phyloP scores from a whole-genome alignment of 2,888 invertebrate genomes.

The Platycnemis pennipes region DNA sequence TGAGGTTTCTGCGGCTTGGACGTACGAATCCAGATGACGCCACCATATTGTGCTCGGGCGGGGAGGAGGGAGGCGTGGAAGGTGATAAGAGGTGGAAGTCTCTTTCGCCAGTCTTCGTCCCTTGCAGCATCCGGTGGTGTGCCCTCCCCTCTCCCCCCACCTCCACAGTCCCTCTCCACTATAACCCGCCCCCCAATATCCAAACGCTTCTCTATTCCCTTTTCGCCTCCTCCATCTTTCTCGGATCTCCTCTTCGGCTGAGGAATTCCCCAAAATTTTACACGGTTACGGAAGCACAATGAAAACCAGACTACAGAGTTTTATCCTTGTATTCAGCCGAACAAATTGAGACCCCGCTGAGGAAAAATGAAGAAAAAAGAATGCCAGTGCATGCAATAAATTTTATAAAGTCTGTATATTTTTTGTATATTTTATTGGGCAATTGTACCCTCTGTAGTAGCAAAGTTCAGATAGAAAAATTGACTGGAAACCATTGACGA shows the following conservation, averaged over 20 bases:
- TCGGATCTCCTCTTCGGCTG: neutral
- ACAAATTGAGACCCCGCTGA: neutral
- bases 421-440: too few species aligned
- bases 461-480: too few species aligned
- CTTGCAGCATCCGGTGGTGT: constrained; percentile 39
- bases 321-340: neutral
- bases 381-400: too few species aligned
- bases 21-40: constrained; percentile 54
- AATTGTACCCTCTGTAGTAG: too few species aligned
- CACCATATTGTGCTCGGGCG: constrained; percentile 43
- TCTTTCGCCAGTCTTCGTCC: neutral
- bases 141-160: neutral
- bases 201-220: too few species aligned
- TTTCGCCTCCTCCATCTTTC: neutral
- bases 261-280: neutral
- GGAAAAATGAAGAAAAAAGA: too few species aligned
- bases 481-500: too few species aligned
- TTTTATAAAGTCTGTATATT: too few species aligned
- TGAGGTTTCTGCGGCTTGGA: constrained; percentile 65
- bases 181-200: neutral
- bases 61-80: neutral
- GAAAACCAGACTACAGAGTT: neutral
- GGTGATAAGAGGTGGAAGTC: neutral
- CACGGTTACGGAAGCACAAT: neutral
- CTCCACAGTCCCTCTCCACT: neutral